A percentile compares a stretch with the other conserved stretches of the same genome.
phyloP scores from a whole-genome alignment of 2,888 invertebrate genomes.

The Uloborus plumipes region DNA sequence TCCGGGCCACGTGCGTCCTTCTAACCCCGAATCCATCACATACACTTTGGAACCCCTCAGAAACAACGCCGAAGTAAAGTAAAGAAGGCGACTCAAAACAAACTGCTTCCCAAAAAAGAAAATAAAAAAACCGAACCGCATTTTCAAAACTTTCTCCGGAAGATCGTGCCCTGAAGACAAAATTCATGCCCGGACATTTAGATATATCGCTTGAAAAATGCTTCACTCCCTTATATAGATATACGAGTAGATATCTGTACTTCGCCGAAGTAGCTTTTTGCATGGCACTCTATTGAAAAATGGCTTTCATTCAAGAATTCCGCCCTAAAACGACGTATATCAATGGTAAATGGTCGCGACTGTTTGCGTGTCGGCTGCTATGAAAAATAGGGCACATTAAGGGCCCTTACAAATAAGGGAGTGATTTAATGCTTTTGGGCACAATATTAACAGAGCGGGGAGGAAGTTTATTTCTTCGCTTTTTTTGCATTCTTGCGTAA shows the following conservation, averaged over 20 bases:
- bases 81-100: no score
- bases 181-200: conserved; percentile 20
- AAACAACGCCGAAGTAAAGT: no score
- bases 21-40: no score
- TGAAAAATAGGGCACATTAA: conserved; percentile 43
- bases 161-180: conserved; percentile 51
- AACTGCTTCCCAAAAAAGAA: no score
- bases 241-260: conserved; percentile 3
- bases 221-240: conserved; percentile 1
- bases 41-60: no score
- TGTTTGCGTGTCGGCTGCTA: conserved; percentile 2
- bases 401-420: conserved; percentile 33
- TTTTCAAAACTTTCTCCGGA: conserved; percentile 9
- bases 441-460: conserved; percentile 17
- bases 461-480: not conserved
- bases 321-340: conserved; percentile 30
- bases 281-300: conserved; percentile 46
- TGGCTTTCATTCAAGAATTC: conserved; percentile 36
- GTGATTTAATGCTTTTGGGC: conserved; percentile 31
- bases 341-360: conserved; percentile 39
- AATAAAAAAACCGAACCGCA: not conserved
- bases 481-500: conserved; percentile 4
- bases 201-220: conserved; percentile 47
- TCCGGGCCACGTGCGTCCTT: no score
- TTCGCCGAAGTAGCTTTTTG: conserved; percentile 43